A percentile compares a stretch with the other conserved stretches of the same genome.
These are phyloP conservation scores for Pentalonia nigronervosa DNA, from an alignment of 1,140 invertebrate genomes.

Conservation along the genomic window DNA sequence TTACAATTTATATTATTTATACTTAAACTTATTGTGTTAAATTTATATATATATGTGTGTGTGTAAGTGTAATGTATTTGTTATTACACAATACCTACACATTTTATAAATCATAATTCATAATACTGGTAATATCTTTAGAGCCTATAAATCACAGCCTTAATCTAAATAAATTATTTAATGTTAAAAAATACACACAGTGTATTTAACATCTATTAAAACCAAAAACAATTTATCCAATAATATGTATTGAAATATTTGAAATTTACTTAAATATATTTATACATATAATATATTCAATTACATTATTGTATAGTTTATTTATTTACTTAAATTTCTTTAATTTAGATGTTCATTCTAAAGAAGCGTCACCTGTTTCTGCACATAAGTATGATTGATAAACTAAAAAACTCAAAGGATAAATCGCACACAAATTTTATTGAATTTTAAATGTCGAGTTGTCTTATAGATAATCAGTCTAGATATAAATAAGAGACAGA, in stretches of 20 bases:
- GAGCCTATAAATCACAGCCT: neutral
- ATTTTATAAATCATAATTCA: neutral
- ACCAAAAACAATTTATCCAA: neutral
- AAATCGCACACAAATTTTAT: too few species aligned
- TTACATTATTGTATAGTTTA: too few species aligned
- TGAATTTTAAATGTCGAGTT: too few species aligned
- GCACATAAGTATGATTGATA: too few species aligned
- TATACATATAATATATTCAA: too few species aligned
- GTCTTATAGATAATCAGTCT: too few species aligned
- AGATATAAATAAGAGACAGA: too few species aligned
- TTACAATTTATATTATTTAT: slow-evolving; percentile 41
- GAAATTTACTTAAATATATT: too few species aligned
- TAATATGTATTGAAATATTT: neutral
- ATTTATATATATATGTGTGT: neutral
- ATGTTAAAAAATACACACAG: slow-evolving; percentile 13
- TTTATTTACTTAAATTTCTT: too few species aligned
- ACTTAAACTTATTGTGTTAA: neutral
- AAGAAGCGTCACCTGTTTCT: too few species aligned
- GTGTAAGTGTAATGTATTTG: neutral
- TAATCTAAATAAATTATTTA: slow-evolving; percentile 5
- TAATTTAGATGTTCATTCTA: too few species aligned
- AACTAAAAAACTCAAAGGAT: too few species aligned
- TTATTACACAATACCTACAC: neutral
- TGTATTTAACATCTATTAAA: neutral
- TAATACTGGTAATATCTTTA: neutral